Evolutionary conservation across 1,140 invertebrate species (phyloP).

Genomic region (Whitmania pigra): DNA sequence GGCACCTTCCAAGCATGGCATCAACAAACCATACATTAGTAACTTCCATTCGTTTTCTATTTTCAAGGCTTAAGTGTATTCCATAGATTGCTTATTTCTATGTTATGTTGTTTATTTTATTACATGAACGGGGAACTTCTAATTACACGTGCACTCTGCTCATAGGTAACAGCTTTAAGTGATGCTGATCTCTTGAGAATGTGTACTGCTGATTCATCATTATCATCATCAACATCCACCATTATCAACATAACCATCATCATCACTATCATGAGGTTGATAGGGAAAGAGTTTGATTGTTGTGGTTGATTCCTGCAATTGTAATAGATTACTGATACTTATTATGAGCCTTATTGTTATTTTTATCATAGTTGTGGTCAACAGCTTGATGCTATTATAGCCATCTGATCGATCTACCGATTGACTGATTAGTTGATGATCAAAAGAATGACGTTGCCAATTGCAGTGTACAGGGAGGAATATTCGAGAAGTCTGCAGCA

Average conservation of each 20-base stretch:
- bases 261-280: background rate
- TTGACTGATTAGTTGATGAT: background rate
- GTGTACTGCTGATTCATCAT: background rate
- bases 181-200: too few relatives aligned
- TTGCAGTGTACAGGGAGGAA: slow-evolving; percentile 4
- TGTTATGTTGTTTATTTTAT: too few relatives aligned
- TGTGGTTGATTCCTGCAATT: background rate
- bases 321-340: background rate
- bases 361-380: background rate
- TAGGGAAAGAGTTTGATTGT: background rate
- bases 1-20: too few relatives aligned
- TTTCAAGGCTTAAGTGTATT: too few relatives aligned
- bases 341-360: background rate
- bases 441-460: background rate
- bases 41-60: too few relatives aligned
- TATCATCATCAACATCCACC: background rate
- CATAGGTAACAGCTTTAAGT: too few relatives aligned
- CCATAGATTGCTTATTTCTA: too few relatives aligned
- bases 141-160: too few relatives aligned
- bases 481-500: background rate
- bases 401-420: too few relatives aligned
- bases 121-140: too few relatives aligned
- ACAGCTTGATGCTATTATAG: too few relatives aligned
- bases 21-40: too few relatives aligned
- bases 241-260: background rate